These are phyloP conservation scores for Drosophila punjabiensis DNA, from an alignment of 1,140 invertebrate species.

Conservation along the genomic window DNA sequence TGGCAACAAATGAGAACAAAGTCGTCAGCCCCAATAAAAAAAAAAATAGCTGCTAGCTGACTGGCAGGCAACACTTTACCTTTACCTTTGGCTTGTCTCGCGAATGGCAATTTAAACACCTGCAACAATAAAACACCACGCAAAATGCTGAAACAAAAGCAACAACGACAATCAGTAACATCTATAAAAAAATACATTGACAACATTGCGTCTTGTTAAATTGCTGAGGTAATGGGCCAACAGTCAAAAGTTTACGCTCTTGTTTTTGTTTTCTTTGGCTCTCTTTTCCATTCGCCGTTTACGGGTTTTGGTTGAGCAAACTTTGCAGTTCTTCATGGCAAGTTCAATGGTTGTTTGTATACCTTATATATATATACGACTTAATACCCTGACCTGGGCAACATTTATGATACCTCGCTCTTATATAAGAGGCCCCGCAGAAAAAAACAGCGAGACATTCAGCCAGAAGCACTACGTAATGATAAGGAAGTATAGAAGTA, in stretches of 20 bases:
- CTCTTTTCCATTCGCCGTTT: slow-evolving; percentile 11
- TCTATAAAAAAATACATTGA: slow-evolving; percentile 39
- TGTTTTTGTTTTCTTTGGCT: slow-evolving; percentile 23
- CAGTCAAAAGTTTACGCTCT: slow-evolving; percentile 42
- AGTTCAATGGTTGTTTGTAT: slow-evolving; percentile 58
- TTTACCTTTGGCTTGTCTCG: slow-evolving; percentile 43
- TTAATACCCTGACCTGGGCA: slow-evolving; percentile 52
- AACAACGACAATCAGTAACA: slow-evolving; percentile 31
- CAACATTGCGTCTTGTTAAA: slow-evolving; percentile 45
- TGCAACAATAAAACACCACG: slow-evolving; percentile 64
- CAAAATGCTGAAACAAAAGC: slow-evolving; percentile 31
- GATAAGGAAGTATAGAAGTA: slow-evolving; percentile 5
- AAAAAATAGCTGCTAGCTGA: not conserved
- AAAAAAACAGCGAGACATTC: slow-evolving; percentile 13
- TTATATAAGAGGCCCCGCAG: slow-evolving; percentile 23
- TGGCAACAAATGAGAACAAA: slow-evolving; percentile 40
- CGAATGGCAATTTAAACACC: slow-evolving; percentile 65
- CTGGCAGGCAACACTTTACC: slow-evolving; percentile 27
- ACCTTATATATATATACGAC: not conserved
- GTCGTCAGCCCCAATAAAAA: slow-evolving; percentile 44
- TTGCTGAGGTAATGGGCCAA: slow-evolving; percentile 37
- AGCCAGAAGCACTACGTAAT: not conserved
- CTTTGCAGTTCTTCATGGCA: slow-evolving; percentile 53
- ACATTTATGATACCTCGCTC: slow-evolving; percentile 38
- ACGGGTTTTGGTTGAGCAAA: slow-evolving; percentile 51